Conservation (phyloP, 2,888 invertebrate genomes). For the Microlaimidae sp. region DNA sequence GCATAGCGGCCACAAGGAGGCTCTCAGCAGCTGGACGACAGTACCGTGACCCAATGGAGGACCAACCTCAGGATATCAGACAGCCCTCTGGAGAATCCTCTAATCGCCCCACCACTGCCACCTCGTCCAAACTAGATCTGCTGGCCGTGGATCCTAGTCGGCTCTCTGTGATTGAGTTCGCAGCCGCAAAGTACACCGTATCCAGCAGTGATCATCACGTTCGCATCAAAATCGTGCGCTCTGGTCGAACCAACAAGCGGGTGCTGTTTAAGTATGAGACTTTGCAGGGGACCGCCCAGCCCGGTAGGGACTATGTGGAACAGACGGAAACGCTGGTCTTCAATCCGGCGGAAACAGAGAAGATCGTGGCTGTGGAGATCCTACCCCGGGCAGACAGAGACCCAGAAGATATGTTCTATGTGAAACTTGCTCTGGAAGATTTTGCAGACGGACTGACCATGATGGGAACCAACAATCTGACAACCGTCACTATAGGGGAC, state of each 20-base stretch:
- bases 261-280: constrained; percentile 41
- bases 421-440: constrained; percentile 37
- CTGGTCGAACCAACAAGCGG: background rate
- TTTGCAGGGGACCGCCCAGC: constrained; percentile 45
- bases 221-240: constrained; percentile 1
- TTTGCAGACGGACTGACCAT: background rate
- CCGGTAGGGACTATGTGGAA: constrained; percentile 43
- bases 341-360: constrained; percentile 40
- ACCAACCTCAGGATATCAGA: background rate
- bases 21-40: constrained; percentile 40
- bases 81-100: background rate
- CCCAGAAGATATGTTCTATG: constrained; percentile 47
- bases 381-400: constrained; percentile 44
- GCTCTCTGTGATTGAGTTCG: constrained; percentile 36
- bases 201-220: constrained; percentile 26
- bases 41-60: background rate
- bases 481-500: background rate
- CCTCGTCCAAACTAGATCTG: background rate
- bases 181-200: constrained; percentile 35
- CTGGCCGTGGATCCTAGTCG: constrained; percentile 8
- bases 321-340: constrained; percentile 43
- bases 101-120: background rate
- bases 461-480: constrained; percentile 18
- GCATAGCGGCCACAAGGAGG: constrained; percentile 43
- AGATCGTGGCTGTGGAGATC: constrained; percentile 41